phyloP scores from a whole-genome alignment of 2,113 vertebrate species.

The Calonectris borealis region DNA sequence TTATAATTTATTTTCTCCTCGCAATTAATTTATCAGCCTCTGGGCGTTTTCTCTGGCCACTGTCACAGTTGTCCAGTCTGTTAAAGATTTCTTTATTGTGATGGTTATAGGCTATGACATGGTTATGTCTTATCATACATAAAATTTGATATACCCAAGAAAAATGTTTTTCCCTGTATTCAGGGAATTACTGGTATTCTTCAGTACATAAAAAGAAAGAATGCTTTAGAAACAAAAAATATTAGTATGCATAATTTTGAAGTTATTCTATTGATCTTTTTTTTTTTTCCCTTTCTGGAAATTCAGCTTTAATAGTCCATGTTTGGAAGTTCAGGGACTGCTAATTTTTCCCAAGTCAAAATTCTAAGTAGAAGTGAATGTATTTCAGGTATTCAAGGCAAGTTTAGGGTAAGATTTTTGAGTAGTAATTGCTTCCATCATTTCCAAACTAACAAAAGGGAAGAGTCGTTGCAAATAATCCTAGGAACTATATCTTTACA shows the following conservation, averaged over 20 bases:
- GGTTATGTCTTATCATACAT: not conserved
- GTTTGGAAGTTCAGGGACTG: not conserved
- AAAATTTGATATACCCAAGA: not conserved
- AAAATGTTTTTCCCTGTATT: not conserved
- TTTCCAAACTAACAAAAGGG: not conserved
- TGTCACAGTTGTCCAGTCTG: not conserved
- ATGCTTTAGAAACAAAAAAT: not conserved
- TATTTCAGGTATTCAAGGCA: not conserved
- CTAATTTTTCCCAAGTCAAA: not conserved
- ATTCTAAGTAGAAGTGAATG: not conserved
- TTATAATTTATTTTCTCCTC: not conserved
- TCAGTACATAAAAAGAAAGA: not conserved
- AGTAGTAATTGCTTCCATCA: not conserved
- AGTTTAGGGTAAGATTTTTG: not conserved
- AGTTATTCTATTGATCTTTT: not conserved
- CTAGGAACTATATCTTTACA: not conserved
- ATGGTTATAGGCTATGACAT: not conserved
- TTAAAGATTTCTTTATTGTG: not conserved
- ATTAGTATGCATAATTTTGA: not conserved
- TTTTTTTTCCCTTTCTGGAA: not conserved
- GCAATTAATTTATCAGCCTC: not conserved
- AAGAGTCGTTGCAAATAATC: not conserved
- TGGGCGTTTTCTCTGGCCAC: not conserved
- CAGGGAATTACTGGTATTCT: not conserved
- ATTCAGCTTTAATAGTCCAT: not conserved